A percentile compares a stretch with the other conserved stretches of the same genome.
phyloP scores from a whole-genome alignment of 2,113 vertebrate species.

The Asarcornis scutulata region DNA sequence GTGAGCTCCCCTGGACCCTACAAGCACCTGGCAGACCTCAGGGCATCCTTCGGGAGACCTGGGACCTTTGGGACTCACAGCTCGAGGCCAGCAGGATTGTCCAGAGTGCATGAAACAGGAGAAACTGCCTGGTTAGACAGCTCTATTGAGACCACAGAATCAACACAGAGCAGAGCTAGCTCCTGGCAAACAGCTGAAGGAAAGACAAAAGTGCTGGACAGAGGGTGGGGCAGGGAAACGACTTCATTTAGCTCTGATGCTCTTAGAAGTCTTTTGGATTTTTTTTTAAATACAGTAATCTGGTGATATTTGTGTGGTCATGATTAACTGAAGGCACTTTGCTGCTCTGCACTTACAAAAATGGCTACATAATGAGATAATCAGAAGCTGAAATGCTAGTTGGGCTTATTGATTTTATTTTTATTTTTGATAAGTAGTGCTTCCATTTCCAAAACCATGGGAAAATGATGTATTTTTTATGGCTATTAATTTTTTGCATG shows the following conservation, averaged over 20 bases:
- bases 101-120: neutral
- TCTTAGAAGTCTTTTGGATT: neutral
- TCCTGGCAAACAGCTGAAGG: neutral
- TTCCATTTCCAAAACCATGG: neutral
- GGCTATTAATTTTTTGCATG: neutral
- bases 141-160: neutral
- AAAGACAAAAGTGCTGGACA: no score
- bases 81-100: neutral
- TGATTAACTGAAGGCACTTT: slow-evolving; percentile 1
- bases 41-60: neutral
- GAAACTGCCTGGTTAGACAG: neutral
- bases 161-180: neutral
- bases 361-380: slow-evolving; percentile 15
- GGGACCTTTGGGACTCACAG: neutral
- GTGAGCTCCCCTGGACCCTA: neutral
- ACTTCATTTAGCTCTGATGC: neutral
- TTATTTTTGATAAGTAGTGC: neutral
- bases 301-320: neutral
- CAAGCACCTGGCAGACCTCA: neutral
- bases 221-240: neutral
- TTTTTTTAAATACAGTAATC: neutral
- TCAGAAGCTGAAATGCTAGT: slow-evolving; percentile 4
- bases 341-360: slow-evolving; percentile 4
- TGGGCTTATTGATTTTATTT: slow-evolving; percentile 1
- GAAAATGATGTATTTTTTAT: neutral